Evolutionary conservation across 2,888 invertebrate genomes (phyloP), one percentile per base, ranked within the genome.

Genomic region (Lasioglossum lativentre): DNA sequence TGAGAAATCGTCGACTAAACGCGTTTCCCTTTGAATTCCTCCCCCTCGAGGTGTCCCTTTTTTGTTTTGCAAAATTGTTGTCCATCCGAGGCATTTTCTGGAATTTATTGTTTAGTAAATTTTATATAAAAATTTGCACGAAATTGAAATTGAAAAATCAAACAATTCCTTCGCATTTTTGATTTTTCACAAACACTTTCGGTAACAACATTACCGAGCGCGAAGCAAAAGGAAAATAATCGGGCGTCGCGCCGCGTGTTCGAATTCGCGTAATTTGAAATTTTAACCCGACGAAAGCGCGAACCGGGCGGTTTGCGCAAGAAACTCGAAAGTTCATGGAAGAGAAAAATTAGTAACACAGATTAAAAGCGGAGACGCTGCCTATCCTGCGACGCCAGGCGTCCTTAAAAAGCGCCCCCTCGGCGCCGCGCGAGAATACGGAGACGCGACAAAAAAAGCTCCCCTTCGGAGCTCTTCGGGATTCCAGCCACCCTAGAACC

Each of bases 361-460:
- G 83, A 87, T 83, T 83, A 82, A 82, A 82, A 75, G 72, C 76
- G 30, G 34, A 27, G 56, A 66, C 45, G 45, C 59, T 1, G 74
- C 71, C 71, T 56, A 76, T 77, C 75, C 68, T 73, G 77, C 87
- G 90, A 82, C 88, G 87, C 85, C 86, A 89, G 52, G 68, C 66
- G 74, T 82, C 78, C 83, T 90, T 91, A 90, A 92, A 92, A 92
- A 92, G 91, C 91, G 91, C 92, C 92, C 92, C 91, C 90, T 89
- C 91, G 92, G 91, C 92, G 93, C 91, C 93, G 85, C 68, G 86
- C 89, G 85, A 90, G 91, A 93, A 91, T 92, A 88, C 80, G 91
- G 91, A 91, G 52, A 52, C 89, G 89, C 90, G 88, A 91, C 90
- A 92, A 93, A 93, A 92, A 93, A 90, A 86, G 90, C 88, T 83